phyloP scores from a whole-genome alignment of 2,113 vertebrate species.

The Serinus canaria region DNA sequence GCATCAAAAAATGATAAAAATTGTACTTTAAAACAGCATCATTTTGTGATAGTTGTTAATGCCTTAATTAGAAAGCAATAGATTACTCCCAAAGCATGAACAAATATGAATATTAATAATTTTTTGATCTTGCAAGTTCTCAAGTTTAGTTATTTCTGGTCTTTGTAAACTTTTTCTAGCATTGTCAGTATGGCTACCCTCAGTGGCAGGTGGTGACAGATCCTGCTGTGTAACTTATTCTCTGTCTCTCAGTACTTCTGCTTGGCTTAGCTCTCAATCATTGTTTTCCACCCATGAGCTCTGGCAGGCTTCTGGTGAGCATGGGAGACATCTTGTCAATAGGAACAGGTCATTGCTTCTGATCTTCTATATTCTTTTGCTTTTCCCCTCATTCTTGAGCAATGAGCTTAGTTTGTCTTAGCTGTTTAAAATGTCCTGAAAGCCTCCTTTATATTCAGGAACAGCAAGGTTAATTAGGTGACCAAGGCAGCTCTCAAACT shows the following conservation, averaged over 20 bases:
- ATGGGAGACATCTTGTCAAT: not conserved
- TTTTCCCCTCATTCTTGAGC: not conserved
- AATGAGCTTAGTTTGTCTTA: not conserved
- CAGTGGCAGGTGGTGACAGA: not conserved
- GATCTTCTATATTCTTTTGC: not conserved
- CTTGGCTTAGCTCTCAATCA: not conserved
- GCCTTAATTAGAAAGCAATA: not conserved
- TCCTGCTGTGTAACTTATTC: not conserved
- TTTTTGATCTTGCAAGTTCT: not conserved
- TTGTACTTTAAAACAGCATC: not conserved
- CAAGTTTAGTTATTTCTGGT: not conserved
- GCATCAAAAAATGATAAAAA: not conserved
- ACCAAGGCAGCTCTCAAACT: not conserved
- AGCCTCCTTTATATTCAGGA: not conserved
- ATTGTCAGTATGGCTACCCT: not conserved
- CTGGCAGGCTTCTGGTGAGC: not conserved
- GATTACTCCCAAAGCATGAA: not conserved
- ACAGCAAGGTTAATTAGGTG: not conserved
- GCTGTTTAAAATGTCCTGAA: not conserved
- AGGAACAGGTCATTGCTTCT: not conserved
- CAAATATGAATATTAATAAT: not conserved
- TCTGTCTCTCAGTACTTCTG: not conserved
- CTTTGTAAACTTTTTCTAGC: not conserved
- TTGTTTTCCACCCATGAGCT: not conserved
- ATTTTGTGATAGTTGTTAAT: not conserved